Percentiles rank a stretch among this genome's conserved stretches.
Conservation (phyloP, 2,113 vertebrate genomes). For the Mormoops blainvillei region DNA sequence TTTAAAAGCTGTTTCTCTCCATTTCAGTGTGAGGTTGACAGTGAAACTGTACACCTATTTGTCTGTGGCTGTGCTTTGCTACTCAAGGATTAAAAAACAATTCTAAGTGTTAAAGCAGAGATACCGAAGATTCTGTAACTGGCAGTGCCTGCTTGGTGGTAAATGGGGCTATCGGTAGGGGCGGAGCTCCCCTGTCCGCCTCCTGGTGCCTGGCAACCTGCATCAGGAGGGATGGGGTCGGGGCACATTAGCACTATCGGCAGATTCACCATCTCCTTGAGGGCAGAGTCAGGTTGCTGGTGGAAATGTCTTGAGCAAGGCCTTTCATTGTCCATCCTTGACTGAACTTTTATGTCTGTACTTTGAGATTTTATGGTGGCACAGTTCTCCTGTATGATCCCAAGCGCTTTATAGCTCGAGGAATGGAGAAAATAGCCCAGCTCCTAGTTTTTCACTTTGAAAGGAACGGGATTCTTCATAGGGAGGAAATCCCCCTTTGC, state of each 20-base stretch:
- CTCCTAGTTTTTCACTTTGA: not conserved
- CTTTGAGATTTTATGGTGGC: constrained; percentile 2
- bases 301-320: not conserved
- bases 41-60: not conserved
- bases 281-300: not conserved
- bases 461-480: not conserved
- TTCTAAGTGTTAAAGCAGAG: not conserved
- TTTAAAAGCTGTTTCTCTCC: not conserved
- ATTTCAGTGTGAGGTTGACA: not conserved
- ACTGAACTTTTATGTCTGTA: not conserved
- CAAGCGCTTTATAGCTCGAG: not conserved
- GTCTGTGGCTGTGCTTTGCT: not conserved
- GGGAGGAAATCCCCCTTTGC: not conserved
- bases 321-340: not conserved
- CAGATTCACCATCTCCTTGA: not conserved
- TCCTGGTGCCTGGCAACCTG: not conserved
- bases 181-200: not conserved
- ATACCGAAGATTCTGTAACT: too few species aligned
- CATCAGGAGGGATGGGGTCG: not conserved
- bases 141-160: not conserved
- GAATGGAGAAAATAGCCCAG: not conserved
- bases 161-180: not conserved
- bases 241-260: too few species aligned
- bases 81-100: not conserved
- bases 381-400: not conserved